Evolutionary conservation across 1,140 invertebrate species (phyloP), one percentile per base, ranked within the genome.

Genomic region (Mylabris phalerata): DNA sequence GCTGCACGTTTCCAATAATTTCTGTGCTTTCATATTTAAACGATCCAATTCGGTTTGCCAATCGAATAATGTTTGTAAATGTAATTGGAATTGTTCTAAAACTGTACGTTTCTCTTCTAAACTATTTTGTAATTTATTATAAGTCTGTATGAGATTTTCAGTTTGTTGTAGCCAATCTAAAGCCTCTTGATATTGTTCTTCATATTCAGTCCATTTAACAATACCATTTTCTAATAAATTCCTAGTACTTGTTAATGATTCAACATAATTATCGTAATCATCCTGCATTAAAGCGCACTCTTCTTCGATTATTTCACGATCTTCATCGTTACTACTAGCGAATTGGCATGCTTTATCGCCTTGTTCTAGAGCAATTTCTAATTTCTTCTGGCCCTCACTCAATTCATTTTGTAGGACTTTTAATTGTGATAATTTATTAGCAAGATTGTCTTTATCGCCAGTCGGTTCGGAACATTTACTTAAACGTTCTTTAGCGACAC

Each of bases 161-260:
- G 90, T 94, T 75, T 91, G 88, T 24, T 81, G 86, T 44, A 96
- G 77, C 92, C 92, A 95, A 64, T 92, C 86, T 50, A 87, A 78
- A 47, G 92, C 92, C 77, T 93, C 90, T 67, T 86, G 85, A 69
- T 93, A 93, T 67, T 95, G 91, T 72, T 95, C 92, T 76, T 96
- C 92, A 70, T 95, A 96, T 75, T 97, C 92, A 11, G 89, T 91
- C 93, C 93, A 96, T 75, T 94, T 93, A 0, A 93, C 90, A 69
- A 96, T 91, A 60, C 89, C 92, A 55, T 86, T 80, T 77, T 97
- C 93, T 4, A 98, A 79, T 25, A 92, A 78, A 59, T 81, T 82
- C 76, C 95, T 94, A 0, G 88, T 89, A 64, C 84, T 86, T 57
- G 83, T 86, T 3, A 94, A 70, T 27, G 84, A 81, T 62, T 91